Evolutionary conservation across 64 coral and sea anemone genomes (phyloP).

Genomic region (Orbicella faveolata): DNA sequence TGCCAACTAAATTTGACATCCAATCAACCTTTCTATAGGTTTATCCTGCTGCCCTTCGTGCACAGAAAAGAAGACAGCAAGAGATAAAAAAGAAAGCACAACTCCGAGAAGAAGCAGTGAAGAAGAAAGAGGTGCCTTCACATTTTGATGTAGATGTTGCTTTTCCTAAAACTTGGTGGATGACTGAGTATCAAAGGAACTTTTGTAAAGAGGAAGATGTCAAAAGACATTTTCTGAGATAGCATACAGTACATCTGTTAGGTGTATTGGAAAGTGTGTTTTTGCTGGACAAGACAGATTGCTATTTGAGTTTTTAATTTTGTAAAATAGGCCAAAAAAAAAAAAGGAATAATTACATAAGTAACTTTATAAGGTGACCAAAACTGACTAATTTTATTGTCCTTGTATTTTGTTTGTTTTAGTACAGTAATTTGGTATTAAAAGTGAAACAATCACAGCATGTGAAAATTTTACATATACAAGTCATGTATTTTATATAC

Average conservation of each 20-base stretch:
- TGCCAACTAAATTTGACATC: not conserved
- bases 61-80: conserved; percentile 75
- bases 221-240: conserved; percentile 71
- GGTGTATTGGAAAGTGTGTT: too few relatives aligned
- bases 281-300: too few relatives aligned
- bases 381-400: too few relatives aligned
- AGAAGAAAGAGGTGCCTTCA: conserved; percentile 57
- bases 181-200: conserved; percentile 98
- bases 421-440: too few relatives aligned
- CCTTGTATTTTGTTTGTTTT: too few relatives aligned
- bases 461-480: too few relatives aligned
- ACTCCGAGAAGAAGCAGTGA: conserved; percentile 67
- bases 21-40: conserved; percentile 47
- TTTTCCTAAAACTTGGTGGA: conserved; percentile 82
- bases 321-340: too few relatives aligned
- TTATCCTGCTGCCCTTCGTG: conserved; percentile 88
- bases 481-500: too few relatives aligned
- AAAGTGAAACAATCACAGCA: too few relatives aligned
- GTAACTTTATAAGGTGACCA: too few relatives aligned
- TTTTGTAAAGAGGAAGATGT: conserved; percentile 79
- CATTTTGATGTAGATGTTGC: conserved; percentile 54
- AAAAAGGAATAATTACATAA: too few relatives aligned
- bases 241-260: not conserved
- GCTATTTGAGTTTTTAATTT: too few relatives aligned
- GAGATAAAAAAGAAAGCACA: conserved; percentile 80